phyloP scores from a whole-genome alignment of 2,888 invertebrate species.

The Junonia oenone region DNA sequence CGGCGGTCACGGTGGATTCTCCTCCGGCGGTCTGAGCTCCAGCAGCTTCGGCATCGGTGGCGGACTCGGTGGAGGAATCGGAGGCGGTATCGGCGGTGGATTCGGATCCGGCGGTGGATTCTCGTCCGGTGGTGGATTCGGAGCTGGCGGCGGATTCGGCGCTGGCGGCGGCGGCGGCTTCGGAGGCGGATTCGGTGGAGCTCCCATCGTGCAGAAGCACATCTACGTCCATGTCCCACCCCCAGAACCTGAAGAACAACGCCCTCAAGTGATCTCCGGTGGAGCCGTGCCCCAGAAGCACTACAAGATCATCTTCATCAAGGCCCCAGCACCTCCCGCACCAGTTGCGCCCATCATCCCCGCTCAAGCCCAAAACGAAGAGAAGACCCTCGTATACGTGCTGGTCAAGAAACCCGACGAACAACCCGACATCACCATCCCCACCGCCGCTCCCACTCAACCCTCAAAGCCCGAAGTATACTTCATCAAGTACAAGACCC shows the following conservation, averaged over 20 bases:
- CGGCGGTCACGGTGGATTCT: constrained; percentile 46
- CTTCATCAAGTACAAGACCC: constrained; percentile 91
- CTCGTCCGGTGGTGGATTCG: constrained; percentile 31
- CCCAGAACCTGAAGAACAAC: constrained; percentile 87
- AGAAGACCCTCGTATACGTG: constrained; percentile 90
- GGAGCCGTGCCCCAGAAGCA: constrained; percentile 86
- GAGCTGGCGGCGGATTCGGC: constrained; percentile 38
- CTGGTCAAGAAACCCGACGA: constrained; percentile 91
- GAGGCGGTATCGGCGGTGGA: constrained; percentile 37
- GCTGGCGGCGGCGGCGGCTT: constrained; percentile 55
- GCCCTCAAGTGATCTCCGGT: constrained; percentile 81
- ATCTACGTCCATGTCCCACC: constrained; percentile 91
- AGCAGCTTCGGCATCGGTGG: constrained; percentile 36
- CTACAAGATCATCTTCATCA: constrained; percentile 93
- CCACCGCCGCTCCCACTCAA: constrained; percentile 84
- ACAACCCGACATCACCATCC: constrained; percentile 89
- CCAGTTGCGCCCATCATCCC: constrained; percentile 88
- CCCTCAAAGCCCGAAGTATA: constrained; percentile 91
- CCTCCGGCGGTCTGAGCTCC: constrained; percentile 35
- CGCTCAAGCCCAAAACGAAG: constrained; percentile 85
- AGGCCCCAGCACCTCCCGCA: constrained; percentile 88
- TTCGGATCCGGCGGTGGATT: constrained; percentile 40
- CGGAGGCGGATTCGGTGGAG: constrained; percentile 65
- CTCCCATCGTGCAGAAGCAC: constrained; percentile 86
- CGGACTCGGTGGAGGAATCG: constrained; percentile 44